Evolutionary conservation across 2,797 vertebrate genomes (phyloP).

Genomic region (Rhabdomys pumilio): DNA sequence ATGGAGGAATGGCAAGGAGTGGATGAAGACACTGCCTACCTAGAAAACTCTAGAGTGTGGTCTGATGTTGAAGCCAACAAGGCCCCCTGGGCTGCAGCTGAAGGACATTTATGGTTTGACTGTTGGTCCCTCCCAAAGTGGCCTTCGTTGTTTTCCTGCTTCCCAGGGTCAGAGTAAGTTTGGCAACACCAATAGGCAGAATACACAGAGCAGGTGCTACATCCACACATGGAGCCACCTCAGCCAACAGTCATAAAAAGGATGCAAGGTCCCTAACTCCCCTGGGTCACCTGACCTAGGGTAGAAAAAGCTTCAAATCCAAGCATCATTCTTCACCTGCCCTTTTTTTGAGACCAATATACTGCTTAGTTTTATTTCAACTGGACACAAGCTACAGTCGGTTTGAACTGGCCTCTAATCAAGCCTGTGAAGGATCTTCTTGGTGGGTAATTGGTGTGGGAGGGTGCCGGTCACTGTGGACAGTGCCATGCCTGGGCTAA

Average conservation of each 20-base stretch:
- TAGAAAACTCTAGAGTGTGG: not conserved
- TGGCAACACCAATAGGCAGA: not conserved
- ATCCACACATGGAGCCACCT: too few species aligned
- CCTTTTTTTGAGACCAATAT: not conserved
- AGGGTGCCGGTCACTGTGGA: not conserved
- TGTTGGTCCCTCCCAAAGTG: not conserved
- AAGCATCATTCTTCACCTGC: not conserved
- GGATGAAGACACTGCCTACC: not conserved
- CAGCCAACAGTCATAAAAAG: not conserved
- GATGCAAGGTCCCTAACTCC: not conserved
- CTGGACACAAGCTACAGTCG: not conserved
- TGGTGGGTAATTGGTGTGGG: not conserved
- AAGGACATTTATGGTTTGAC: accelerated
- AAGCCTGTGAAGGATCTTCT: too few species aligned
- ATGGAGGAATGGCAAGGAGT: accelerated
- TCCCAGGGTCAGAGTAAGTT: not conserved
- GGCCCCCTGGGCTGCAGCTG: not conserved
- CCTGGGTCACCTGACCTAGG: not conserved
- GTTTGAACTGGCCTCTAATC: not conserved
- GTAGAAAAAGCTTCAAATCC: not conserved
- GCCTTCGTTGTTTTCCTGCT: not conserved
- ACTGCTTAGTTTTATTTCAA: not conserved
- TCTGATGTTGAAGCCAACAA: not conserved
- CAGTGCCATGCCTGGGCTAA: not conserved
- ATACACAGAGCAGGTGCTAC: not conserved